Conservation (phyloP, 1,140 invertebrate species). For the Aphaenogaster floridana region DNA sequence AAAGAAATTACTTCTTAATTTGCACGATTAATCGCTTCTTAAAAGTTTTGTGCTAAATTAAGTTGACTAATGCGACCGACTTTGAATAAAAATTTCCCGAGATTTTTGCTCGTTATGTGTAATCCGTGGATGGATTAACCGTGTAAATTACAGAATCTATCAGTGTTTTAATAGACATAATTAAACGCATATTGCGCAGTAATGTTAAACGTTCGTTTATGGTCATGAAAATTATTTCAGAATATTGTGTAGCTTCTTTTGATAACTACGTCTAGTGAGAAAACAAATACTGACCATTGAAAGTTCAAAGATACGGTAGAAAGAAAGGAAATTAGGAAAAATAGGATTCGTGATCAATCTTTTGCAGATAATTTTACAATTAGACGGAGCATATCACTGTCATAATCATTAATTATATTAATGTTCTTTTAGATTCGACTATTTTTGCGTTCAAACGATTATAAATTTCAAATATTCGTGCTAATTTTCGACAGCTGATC, state of each 20-base stretch:
- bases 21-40: neutral
- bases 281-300: conserved; percentile 6
- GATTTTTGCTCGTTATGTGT: neutral
- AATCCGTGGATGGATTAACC: neutral
- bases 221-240: conserved; percentile 28
- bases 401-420: conserved; percentile 52
- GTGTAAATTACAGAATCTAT: neutral
- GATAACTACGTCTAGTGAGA: conserved; percentile 10
- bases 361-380: conserved; percentile 41
- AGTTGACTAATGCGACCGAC: neutral
- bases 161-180: neutral
- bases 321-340: neutral
- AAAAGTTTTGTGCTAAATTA: neutral
- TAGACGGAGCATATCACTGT: conserved; percentile 56
- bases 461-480: conserved; percentile 27
- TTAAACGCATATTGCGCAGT: neutral
- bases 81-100: neutral
- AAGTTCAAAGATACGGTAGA: conserved; percentile 33
- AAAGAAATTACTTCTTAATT: conserved; percentile 22
- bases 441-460: conserved; percentile 4
- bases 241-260: conserved; percentile 46
- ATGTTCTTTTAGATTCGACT: neutral
- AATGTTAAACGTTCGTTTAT: conserved; percentile 31
- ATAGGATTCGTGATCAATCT: conserved; percentile 14
- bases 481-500: neutral